A percentile compares a stretch with the other conserved stretches of the same genome.
Conservation (phyloP, 2,113 vertebrate species). For the Percina caprodes region DNA sequence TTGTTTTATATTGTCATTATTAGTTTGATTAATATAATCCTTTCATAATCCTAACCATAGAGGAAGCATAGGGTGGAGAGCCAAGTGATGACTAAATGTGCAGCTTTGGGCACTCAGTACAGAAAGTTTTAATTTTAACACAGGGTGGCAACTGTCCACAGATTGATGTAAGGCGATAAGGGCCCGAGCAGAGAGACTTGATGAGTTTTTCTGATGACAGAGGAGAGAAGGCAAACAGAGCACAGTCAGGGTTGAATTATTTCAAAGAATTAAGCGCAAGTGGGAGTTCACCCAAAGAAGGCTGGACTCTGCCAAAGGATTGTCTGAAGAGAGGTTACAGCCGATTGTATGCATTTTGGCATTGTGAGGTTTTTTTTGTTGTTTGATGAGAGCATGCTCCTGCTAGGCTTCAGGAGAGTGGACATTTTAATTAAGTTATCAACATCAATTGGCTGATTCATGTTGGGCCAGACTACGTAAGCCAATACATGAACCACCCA, state of each 20-base stretch:
- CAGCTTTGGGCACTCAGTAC: constrained; percentile 22
- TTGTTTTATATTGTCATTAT: not conserved
- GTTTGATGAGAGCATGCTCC: constrained; percentile 54
- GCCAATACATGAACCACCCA: not conserved
- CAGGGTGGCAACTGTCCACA: constrained; percentile 33
- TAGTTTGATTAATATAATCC: too few relatives aligned
- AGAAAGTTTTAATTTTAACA: constrained; percentile 47
- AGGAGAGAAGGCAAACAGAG: not conserved
- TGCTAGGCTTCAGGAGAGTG: not conserved
- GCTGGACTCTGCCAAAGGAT: constrained; percentile 11
- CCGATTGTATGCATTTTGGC: constrained; percentile 42
- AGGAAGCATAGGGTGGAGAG: not conserved
- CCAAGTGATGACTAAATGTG: constrained; percentile 5
- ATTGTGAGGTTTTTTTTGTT: constrained; percentile 6
- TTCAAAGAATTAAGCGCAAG: constrained; percentile 31
- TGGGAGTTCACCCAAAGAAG: constrained; percentile 27
- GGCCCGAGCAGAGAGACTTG: constrained; percentile 5
- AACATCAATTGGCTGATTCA: constrained; percentile 23
- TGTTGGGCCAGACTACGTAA: not conserved
- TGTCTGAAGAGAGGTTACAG: constrained; percentile 37
- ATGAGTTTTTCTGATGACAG: constrained; percentile 54
- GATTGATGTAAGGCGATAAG: constrained; percentile 53
- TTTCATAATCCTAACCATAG: not conserved
- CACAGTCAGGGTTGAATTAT: not conserved
- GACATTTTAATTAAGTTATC: constrained; percentile 25